Evolutionary conservation across 2,113 vertebrate genomes (phyloP), one percentile per base, ranked within the genome.

Genomic region (Glaucomys volans): DNA sequence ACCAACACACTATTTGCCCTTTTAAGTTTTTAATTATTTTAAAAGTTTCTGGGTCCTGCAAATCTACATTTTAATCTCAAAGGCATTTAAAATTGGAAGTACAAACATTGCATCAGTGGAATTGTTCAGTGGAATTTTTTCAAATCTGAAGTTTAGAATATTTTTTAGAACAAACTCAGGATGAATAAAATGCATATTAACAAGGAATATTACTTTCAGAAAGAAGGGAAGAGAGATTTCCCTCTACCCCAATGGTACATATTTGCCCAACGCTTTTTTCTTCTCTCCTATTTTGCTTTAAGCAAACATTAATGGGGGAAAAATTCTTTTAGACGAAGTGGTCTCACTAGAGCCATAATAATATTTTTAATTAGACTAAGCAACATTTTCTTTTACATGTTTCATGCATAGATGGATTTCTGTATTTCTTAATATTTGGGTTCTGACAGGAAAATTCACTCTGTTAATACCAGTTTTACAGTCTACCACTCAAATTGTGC

Each of bases 371-470:
- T 96, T 84, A 97, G 95, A 96, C 88, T 97, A 97, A 92, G 24
- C 62, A 97, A 83, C 20, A 42, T 79, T 94, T 91, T 95, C 95
- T 97, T 98, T 96, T 97, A 97, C 47, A 93, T 96, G 92, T 97
- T 93, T 96, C 97, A 98, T 98, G 98, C 98, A 98, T 96, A 99
- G 98, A 98, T 98, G 91, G 93, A 97, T 97, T 98, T 91, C 82
- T 97, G 83, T 71, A 97, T 90, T 96, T 94, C 82, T 98, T 97
- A 96, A 3, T 97, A 98, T 98, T 83, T 98, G 97, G 96, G 95
- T 87, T 97, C 95, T 91, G 88, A 97, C 97, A 98, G 93, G 97
- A 98, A 98, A 98, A 93, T 98, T 95, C 96, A 97, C 98, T 96
- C 97, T 98, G 96, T 97, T 98, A 98, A 92, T 95, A 98, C 80